Conservation (phyloP, 1,140 invertebrate species). For the Battus philenor region DNA sequence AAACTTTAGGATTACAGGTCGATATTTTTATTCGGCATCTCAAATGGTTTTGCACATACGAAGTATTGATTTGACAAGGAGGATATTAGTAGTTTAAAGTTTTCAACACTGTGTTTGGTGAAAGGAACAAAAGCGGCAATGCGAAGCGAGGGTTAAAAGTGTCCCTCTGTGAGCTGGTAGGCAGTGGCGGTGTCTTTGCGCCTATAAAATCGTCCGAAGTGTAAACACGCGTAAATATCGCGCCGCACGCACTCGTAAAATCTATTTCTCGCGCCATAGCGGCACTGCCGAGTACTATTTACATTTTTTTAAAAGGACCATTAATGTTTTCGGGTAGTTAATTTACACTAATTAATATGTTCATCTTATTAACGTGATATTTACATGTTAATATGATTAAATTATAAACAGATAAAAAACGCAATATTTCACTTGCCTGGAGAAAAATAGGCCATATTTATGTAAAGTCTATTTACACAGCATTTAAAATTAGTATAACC, state of each 20-base stretch:
- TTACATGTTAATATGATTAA: background rate
- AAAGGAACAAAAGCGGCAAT: background rate
- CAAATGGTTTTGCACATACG: too few relatives aligned
- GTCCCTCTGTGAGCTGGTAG: slow-evolving; percentile 35
- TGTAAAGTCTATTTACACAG: too few relatives aligned
- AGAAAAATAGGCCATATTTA: too few relatives aligned
- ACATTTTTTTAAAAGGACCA: slow-evolving; percentile 36
- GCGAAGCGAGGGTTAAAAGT: slow-evolving; percentile 18
- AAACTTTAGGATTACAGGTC: too few relatives aligned
- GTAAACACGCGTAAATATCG: slow-evolving; percentile 70
- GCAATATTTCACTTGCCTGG: too few relatives aligned
- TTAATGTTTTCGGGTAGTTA: slow-evolving; percentile 19
- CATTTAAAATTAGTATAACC: too few relatives aligned
- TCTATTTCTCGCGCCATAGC: slow-evolving; percentile 63
- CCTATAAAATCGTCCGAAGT: slow-evolving; percentile 68
- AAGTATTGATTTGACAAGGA: too few relatives aligned
- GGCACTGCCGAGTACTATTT: slow-evolving; percentile 34
- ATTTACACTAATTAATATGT: slow-evolving; percentile 5
- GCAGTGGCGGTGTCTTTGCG: slow-evolving; percentile 61
- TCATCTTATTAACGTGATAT: background rate
- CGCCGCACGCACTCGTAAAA: slow-evolving; percentile 65
- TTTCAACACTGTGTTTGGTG: too few relatives aligned
- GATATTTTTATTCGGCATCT: too few relatives aligned
- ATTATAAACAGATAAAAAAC: too few relatives aligned
- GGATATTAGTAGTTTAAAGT: too few relatives aligned